Conservation (phyloP, 2,888 invertebrate species). For the Drosophila fulvimacula region DNA sequence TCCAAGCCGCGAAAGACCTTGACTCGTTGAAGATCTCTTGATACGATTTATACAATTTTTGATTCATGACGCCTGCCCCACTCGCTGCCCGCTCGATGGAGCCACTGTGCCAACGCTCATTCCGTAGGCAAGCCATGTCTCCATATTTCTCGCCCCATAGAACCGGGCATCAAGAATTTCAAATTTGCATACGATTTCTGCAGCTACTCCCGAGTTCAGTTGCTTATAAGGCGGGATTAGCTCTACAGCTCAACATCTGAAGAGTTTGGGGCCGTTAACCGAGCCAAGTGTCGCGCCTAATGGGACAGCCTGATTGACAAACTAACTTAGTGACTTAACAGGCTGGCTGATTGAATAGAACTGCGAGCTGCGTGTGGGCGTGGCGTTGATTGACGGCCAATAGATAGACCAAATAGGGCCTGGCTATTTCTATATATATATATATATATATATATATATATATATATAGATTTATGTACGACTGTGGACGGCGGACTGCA, state of each 20-base stretch:
- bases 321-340: constrained; percentile 56
- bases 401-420: constrained; percentile 67
- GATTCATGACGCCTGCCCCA: constrained; percentile 65
- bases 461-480: not conserved
- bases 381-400: constrained; percentile 58
- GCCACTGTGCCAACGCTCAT: constrained; percentile 39
- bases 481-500: constrained; percentile 39
- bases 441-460: not conserved
- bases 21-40: constrained; percentile 72
- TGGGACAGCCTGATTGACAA: constrained; percentile 74
- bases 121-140: constrained; percentile 71
- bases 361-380: constrained; percentile 35
- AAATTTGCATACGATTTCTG: constrained; percentile 74
- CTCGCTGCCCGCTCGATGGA: not conserved
- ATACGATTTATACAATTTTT: constrained; percentile 77
- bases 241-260: constrained; percentile 19
- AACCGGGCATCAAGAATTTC: constrained; percentile 51
- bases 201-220: constrained; percentile 55
- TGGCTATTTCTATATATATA: constrained; percentile 24
- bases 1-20: constrained; percentile 66
- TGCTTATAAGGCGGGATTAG: constrained; percentile 68
- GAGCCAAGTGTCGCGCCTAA: constrained; percentile 70
- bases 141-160: constrained; percentile 65
- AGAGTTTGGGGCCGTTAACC: constrained; percentile 40
- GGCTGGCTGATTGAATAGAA: constrained; percentile 43